These are phyloP conservation scores for Zaprionus kolodkinae DNA, from an alignment of 1,140 invertebrate genomes.

Conservation along the genomic window DNA sequence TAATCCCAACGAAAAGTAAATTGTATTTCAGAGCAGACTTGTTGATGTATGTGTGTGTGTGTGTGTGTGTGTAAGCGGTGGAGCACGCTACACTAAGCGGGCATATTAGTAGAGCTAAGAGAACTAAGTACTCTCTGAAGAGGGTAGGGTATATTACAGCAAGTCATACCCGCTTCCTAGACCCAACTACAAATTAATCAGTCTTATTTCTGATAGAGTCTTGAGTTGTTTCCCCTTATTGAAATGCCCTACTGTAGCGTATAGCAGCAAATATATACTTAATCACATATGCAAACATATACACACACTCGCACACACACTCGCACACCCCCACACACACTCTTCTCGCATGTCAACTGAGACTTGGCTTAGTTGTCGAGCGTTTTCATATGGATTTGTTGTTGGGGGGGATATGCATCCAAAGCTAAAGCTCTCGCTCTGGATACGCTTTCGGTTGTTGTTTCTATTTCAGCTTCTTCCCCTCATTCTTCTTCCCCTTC, in stretches of 20 bases:
- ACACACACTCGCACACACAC: constrained; percentile 18
- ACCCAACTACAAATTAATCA: background rate
- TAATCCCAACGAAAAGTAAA: constrained; percentile 77
- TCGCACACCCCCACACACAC: background rate
- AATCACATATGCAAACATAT: constrained; percentile 40
- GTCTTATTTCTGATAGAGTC: background rate
- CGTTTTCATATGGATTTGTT: constrained; percentile 34
- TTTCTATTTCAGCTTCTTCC: background rate
- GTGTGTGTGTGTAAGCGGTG: constrained; percentile 21
- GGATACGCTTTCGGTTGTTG: constrained; percentile 23
- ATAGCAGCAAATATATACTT: constrained; percentile 42
- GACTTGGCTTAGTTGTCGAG: constrained; percentile 35
- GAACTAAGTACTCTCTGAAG: background rate
- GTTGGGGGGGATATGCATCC: constrained; percentile 26
- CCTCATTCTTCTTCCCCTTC: background rate
- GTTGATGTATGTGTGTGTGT: constrained; percentile 62
- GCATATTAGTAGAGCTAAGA: background rate
- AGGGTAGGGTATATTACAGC: background rate
- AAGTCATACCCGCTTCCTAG: background rate
- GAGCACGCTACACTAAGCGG: constrained; percentile 19
- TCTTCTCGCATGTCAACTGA: constrained; percentile 33
- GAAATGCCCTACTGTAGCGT: constrained; percentile 15
- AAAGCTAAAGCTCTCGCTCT: constrained; percentile 26
- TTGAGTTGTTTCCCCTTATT: background rate
- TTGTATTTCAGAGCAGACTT: constrained; percentile 78